phyloP scores from a whole-genome alignment of 2,797 vertebrate genomes.

The Molossus molossus region DNA sequence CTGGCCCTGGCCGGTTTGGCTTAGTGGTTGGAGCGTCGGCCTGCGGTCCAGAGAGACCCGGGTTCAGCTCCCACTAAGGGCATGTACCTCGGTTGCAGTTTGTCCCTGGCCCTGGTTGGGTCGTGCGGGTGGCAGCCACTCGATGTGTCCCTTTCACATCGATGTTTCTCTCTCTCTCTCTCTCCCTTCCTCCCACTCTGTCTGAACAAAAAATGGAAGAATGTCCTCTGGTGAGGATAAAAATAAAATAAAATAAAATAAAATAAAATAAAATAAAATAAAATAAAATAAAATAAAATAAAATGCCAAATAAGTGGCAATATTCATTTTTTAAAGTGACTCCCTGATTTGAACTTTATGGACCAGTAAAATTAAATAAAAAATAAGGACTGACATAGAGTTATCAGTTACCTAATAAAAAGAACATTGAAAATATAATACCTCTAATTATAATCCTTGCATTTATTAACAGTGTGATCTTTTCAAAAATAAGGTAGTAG shows the following conservation, averaged over 20 bases:
- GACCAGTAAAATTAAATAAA: neutral
- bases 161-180: no score
- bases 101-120: no score
- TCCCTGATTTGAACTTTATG: neutral
- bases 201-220: no score
- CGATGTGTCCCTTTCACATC: no score
- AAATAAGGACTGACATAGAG: neutral
- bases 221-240: no score
- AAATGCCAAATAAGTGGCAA: neutral
- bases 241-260: neutral
- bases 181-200: no score
- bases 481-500: neutral
- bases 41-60: no score
- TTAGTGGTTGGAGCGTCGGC: no score
- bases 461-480: neutral
- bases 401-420: constrained; percentile 59
- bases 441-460: neutral
- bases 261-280: neutral
- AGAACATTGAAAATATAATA: neutral
- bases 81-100: no score
- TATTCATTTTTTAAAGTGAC: neutral
- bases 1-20: neutral
- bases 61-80: no score
- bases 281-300: no score
- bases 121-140: no score